Percentiles rank a stretch among this genome's conserved stretches.
phyloP scores from a whole-genome alignment of 2,797 vertebrate genomes.

The Etheostoma perlongum region DNA sequence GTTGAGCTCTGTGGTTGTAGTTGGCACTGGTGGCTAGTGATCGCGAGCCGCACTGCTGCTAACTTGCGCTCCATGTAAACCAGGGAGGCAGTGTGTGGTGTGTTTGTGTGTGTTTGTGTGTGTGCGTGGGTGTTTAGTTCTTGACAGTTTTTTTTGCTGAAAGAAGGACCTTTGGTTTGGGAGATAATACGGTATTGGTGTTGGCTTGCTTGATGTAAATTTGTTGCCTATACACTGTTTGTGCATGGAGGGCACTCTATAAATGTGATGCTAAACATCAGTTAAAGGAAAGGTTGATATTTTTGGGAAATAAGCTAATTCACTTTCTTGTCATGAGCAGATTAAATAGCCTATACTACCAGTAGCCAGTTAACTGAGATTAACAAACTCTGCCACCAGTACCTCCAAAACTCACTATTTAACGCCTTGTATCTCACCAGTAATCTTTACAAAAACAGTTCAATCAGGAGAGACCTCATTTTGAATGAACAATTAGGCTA shows the following conservation, averaged over 20 bases:
- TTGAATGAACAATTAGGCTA: too few species aligned
- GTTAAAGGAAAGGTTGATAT: neutral
- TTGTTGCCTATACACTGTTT: too few species aligned
- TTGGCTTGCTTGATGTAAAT: neutral
- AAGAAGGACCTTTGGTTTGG: neutral
- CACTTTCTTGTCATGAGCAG: neutral
- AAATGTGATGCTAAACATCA: neutral
- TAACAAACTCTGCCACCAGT: too few species aligned
- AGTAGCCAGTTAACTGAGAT: neutral
- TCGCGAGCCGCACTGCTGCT: slow-evolving; percentile 33
- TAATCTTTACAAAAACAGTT: too few species aligned
- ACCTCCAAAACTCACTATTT: too few species aligned
- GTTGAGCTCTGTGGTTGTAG: slow-evolving; percentile 1
- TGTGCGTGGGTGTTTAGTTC: neutral
- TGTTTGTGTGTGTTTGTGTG: slow-evolving; percentile 20
- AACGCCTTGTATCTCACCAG: too few species aligned
- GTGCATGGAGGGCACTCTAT: neutral
- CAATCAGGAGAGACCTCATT: too few species aligned
- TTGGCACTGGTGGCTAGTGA: slow-evolving; percentile 37
- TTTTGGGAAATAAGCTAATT: neutral
- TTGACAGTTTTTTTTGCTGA: too few species aligned
- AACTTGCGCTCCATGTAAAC: slow-evolving; percentile 54
- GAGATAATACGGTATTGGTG: too few species aligned
- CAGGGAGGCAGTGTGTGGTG: neutral
- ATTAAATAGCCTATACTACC: too few species aligned